Percentiles rank a stretch among this genome's conserved stretches.
Evolutionary conservation across 1,140 invertebrate genomes (phyloP).

Genomic region (Drosophila subpulchrella): DNA sequence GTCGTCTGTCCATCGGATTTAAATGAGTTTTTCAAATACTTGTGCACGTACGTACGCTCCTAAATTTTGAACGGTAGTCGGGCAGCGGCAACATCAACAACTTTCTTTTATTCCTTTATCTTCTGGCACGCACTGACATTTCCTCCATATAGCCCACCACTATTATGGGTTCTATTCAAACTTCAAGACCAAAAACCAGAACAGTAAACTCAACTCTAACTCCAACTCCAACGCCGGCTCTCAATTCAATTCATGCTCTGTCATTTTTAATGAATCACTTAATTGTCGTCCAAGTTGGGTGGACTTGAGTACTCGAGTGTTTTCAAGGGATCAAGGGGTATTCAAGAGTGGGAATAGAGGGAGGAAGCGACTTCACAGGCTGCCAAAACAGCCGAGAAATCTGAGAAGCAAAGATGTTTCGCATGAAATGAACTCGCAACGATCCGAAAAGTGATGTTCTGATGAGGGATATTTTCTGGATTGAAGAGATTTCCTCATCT

Average conservation of each 20-base stretch:
- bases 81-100: slow-evolving; percentile 62
- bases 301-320: slow-evolving; percentile 44
- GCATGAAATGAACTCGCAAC: slow-evolving; percentile 46
- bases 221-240: slow-evolving; percentile 29
- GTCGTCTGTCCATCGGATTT: slow-evolving; percentile 58
- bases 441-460: slow-evolving; percentile 36
- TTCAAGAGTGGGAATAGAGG: slow-evolving; percentile 20
- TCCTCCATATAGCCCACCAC: slow-evolving; percentile 61
- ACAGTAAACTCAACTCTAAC: slow-evolving; percentile 36
- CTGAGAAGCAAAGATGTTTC: slow-evolving; percentile 32
- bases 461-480: slow-evolving; percentile 32
- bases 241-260: slow-evolving; percentile 78
- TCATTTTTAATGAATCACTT: slow-evolving; percentile 83
- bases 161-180: slow-evolving; percentile 66
- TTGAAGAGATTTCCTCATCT: slow-evolving; percentile 11
- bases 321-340: slow-evolving; percentile 6
- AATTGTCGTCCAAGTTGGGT: slow-evolving; percentile 68
- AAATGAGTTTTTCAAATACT: slow-evolving; percentile 83
- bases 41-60: slow-evolving; percentile 68
- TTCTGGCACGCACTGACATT: slow-evolving; percentile 62
- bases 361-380: slow-evolving; percentile 30
- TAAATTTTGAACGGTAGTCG: slow-evolving; percentile 42
- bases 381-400: slow-evolving; percentile 48
- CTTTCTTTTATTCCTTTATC: slow-evolving; percentile 63
- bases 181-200: slow-evolving; percentile 26